These are phyloP conservation scores for Eurypyga helias DNA, from an alignment of 2,113 vertebrate species.

Conservation along the genomic window DNA sequence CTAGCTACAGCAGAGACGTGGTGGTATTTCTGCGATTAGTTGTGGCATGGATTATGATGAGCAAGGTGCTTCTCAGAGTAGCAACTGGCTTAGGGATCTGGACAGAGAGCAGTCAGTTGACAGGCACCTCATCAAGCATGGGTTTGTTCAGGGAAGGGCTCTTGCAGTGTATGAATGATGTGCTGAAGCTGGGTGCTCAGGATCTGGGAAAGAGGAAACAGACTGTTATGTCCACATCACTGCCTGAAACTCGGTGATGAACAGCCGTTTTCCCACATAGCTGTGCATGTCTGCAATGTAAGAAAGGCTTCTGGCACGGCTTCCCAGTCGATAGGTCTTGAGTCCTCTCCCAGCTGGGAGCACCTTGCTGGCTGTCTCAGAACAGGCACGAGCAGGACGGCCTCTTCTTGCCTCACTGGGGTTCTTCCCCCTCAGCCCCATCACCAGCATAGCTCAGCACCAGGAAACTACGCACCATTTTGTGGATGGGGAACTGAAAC, in stretches of 20 bases:
- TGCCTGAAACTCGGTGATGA: background rate
- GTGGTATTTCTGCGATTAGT: background rate
- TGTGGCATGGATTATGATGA: background rate
- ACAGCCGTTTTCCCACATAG: background rate
- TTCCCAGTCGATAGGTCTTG: background rate
- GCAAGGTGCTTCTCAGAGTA: background rate
- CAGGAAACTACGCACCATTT: rapidly evolving
- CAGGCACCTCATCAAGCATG: background rate
- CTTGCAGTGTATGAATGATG: background rate
- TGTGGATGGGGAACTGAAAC: background rate
- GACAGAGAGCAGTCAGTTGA: background rate
- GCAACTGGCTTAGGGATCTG: background rate
- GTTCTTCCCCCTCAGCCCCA: background rate
- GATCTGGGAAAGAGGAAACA: background rate
- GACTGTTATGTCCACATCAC: background rate
- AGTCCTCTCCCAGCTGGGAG: background rate
- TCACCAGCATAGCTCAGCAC: background rate
- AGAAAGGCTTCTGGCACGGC: background rate
- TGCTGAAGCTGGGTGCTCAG: background rate
- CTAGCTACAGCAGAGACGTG: background rate
- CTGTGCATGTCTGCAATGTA: background rate
- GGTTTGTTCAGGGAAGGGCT: background rate
- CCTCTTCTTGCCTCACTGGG: rapidly evolving
- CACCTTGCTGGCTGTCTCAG: background rate
- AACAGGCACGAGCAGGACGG: background rate